Conservation (phyloP, 2,113 vertebrate species). For the Tragelaphus strepsiceros region DNA sequence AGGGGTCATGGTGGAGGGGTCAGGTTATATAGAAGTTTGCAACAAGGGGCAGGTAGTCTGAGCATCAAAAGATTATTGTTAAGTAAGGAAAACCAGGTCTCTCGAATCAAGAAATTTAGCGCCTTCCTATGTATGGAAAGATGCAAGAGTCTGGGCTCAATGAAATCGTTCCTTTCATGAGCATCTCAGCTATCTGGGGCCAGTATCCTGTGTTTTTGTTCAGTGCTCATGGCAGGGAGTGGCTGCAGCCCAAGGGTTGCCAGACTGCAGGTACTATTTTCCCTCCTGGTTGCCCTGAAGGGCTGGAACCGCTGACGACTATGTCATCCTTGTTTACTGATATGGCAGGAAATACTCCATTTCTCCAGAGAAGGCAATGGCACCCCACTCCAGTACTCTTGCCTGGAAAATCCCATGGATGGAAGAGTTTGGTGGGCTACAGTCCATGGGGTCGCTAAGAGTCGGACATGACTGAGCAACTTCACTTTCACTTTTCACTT, state of each 20-base stretch:
- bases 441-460: no score
- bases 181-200: not conserved
- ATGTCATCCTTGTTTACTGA: not conserved
- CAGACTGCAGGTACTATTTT: not conserved
- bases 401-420: no score
- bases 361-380: not conserved
- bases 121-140: not conserved
- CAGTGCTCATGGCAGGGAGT: not conserved
- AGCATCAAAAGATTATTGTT: not conserved
- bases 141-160: not conserved
- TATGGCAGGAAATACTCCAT: not conserved
- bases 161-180: fast-evolving
- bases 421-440: no score
- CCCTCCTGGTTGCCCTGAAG: not conserved
- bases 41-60: not conserved
- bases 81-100: not conserved
- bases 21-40: not conserved
- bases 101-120: not conserved
- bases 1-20: not conserved
- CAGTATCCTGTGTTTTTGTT: not conserved
- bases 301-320: not conserved
- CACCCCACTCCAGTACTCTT: no score
- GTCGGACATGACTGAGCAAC: no score
- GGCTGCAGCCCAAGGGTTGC: not conserved
- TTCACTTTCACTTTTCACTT: no score